Base-by-base conservation (phyloP, 2,797 vertebrate species). In the Oreochromis mossambicus region DNA sequence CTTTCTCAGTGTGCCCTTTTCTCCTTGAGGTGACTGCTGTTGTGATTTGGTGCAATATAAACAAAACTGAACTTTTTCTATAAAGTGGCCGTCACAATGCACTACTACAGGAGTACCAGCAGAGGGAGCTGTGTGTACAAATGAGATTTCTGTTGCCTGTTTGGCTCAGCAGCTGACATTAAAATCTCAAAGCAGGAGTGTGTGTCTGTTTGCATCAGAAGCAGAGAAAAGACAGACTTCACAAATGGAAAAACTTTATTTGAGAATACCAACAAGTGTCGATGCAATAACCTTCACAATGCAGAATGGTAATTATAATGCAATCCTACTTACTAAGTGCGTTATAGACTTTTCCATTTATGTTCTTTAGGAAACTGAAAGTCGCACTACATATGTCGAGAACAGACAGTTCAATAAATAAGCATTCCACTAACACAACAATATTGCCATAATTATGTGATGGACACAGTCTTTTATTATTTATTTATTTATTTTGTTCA, bases 211-310 rank as follows among this genome's bases (percentile, higher is more conserved):
- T 80, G 11, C 50, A 26, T 70, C 54, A 13, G 24, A 83, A 5
- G 54, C 75, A 95, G 90, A 93, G 85, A 94, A 90, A 88, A 87
- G 79, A 93, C 93, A 87, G 80, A 56, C 36, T 88, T 95, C 95
- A 96, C 96, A 96, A 97, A 96, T 95, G 94, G 94, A 96, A 97
- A 96, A 93, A 92, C 94, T 97, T 97, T 97, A 97, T 96, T 96
- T 94, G 90, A 95, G 93, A 95, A 95, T 92, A 94, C 94, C 94
- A 96, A 95, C 95, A 96, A 86, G 92, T 93, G 94, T 95, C 90
- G 94, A 95, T 95, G 95, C 92, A 96, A 94, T 96, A 95, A 93
- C 94, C 89, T 90, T 96, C 95, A 97, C 95, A 96, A 96, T 96
- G 96, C 95, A 96, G 92, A 93, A 95, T 92, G 93, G 93, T 94